Evolutionary conservation across 1,140 invertebrate genomes (phyloP).

Genomic region (Cydia strobilella): DNA sequence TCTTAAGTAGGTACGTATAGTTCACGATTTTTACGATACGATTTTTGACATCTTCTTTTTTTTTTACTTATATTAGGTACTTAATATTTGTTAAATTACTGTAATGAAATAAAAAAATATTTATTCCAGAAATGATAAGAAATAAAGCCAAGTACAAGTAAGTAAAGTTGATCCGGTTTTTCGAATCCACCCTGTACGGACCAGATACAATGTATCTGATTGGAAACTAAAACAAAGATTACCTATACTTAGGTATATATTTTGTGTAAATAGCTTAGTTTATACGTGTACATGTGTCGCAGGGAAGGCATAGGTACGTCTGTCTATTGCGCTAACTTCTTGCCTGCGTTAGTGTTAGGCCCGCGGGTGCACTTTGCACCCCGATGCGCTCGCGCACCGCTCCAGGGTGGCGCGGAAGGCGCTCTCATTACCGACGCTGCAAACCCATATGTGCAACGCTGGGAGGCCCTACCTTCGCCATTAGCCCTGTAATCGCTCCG

Average conservation of each 20-base stretch:
- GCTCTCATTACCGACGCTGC: conserved; percentile 48
- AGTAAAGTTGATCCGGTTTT: not conserved
- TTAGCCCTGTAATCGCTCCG: conserved; percentile 68
- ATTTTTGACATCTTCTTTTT: too few species aligned
- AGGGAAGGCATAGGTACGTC: not conserved
- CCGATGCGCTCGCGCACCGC: conserved; percentile 34
- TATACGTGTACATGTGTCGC: not conserved
- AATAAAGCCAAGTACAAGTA: too few species aligned
- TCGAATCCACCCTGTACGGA: not conserved
- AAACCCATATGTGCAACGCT: conserved; percentile 64
- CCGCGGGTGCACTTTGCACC: conserved; percentile 36
- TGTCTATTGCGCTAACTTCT: not conserved
- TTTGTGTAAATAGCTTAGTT: not conserved
- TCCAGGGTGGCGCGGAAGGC: conserved; percentile 42
- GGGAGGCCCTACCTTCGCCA: conserved; percentile 59
- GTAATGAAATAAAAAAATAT: too few species aligned
- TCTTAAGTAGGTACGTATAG: too few species aligned
- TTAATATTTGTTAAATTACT: too few species aligned
- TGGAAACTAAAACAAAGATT: too few species aligned
- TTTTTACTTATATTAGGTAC: too few species aligned
- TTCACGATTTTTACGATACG: too few species aligned
- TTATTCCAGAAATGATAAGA: too few species aligned
- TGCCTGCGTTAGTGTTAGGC: not conserved
- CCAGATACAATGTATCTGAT: too few species aligned
- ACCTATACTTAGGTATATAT: too few species aligned